Conservation (phyloP, 1,140 invertebrate genomes). For the Drosophila teissieri region DNA sequence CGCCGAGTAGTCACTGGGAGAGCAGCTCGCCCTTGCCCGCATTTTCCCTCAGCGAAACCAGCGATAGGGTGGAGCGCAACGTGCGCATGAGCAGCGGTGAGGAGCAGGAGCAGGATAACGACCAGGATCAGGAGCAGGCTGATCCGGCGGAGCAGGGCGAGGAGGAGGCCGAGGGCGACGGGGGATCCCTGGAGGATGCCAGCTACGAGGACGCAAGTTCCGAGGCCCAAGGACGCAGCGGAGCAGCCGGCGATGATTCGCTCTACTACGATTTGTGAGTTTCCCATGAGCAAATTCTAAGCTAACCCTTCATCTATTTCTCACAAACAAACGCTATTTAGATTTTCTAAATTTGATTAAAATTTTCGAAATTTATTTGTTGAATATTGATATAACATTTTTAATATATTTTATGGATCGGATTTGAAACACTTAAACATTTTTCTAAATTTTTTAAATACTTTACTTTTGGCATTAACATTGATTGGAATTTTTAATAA, state of each 20-base stretch:
- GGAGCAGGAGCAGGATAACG: slow-evolving; percentile 26
- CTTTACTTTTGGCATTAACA: slow-evolving; percentile 50
- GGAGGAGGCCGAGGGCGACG: slow-evolving; percentile 29
- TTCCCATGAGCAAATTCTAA: slow-evolving; percentile 40
- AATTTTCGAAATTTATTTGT: slow-evolving; percentile 43
- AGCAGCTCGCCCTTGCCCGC: slow-evolving; percentile 71
- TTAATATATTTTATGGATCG: slow-evolving; percentile 23
- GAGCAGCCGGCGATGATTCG: slow-evolving; percentile 67
- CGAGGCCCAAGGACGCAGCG: slow-evolving; percentile 53
- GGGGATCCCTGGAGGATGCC: slow-evolving; percentile 55
- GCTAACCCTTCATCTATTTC: slow-evolving; percentile 54
- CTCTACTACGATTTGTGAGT: slow-evolving; percentile 84
- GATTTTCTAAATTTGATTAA: slow-evolving; percentile 28
- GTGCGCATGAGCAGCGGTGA: slow-evolving; percentile 51
- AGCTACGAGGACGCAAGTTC: slow-evolving; percentile 63
- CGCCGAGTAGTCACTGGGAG: slow-evolving; percentile 42
- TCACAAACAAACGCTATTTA: slow-evolving; percentile 32
- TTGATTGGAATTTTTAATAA: slow-evolving; percentile 10
- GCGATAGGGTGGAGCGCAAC: slow-evolving; percentile 77
- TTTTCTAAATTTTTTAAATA: slow-evolving; percentile 4
- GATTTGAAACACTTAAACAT: slow-evolving; percentile 25
- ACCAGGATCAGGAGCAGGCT: slow-evolving; percentile 35
- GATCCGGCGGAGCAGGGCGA: slow-evolving; percentile 25
- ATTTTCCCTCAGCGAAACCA: slow-evolving; percentile 66
- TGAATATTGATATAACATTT: slow-evolving; percentile 34